Evolutionary conservation across 1,140 invertebrate genomes (phyloP), one percentile per base, ranked within the genome.

Genomic region (Achatina immaculata): DNA sequence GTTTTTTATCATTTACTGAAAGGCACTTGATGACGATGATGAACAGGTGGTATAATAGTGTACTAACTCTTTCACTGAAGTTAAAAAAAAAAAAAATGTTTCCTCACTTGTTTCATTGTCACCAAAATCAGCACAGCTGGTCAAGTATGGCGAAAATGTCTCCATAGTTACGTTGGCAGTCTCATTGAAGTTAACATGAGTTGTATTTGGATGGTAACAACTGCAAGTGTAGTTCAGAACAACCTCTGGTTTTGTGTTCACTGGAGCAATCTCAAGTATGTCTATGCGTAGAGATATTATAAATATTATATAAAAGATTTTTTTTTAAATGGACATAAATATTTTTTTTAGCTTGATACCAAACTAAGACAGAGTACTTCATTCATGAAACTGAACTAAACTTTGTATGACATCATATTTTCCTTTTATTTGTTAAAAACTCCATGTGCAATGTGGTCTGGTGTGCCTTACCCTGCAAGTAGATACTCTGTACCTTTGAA

Each of bases 141-240:
- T 55, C 4, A 55, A 24, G 24, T 55, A 55, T 21, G 48, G 48
- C 48, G 24, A 14, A 55, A 55, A 2, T 55, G 48, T 55, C 16
- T 55, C 24, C 7, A 55, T 24, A 2, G 48, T 55, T 21, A 24
- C 48, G 24, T 55, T 55, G 4, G 48, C 21, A 34, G 77, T 78
- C 31, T 80, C 9, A 45, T 82, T 81, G 55, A 42, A 11, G 75
- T 76, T 45, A 34, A 78, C 51, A 31, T 74, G 19, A 24, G 76
- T 84, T 14, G 36, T 72, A 62, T 85, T 85, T 3, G 85, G 84
- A 31, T 85, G 81, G 19, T 83, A 40, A 74, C 90, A 90, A 0
- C 72, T 38, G 68, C 89, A 90, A 14, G 85, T 83, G 82, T 86
- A 85, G 78, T 85, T 80, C n/a, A 86, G 58, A 14, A 78, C 75